Evolutionary conservation across 2,888 invertebrate genomes (phyloP), one percentile per base, ranked within the genome.

Genomic region (Eupithecia exiguata): DNA sequence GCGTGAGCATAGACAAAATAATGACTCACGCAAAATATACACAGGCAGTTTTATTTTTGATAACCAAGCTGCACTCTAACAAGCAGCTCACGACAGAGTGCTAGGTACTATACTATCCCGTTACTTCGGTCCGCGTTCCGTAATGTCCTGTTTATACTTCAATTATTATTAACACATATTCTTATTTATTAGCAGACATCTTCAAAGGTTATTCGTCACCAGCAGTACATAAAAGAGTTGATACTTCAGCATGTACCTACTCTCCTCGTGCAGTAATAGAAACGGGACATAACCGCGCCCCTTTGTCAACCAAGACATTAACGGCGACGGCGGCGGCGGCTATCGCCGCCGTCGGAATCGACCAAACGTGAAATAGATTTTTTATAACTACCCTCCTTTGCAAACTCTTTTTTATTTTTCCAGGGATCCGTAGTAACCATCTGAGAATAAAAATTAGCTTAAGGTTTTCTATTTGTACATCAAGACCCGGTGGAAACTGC

Each of bases 331-430:
- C 69, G 69, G 53, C 21, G 53, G 53, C 49, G 49, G 49, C 65
- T 72, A 75, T 74, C 73, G 72, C 63, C 73, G 72, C 63, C 25
- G 25, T 67, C 62, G 58, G 71, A 74, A 58, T 68, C 77, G 74
- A 67, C 77, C 78, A 70, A 74, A 78, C 77, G 80, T 78, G 78
- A 80, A 80, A 78, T 80, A 77, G 77, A 80, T 78, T 77, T 76
- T 75, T 77, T 77, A 75, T 73, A 80, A 80, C 77, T 76, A 78
- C 77, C 74, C 75, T 49, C 70, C 68, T 72, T 75, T 74, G 66
- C n/a, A 70, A 63, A 72, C 76, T 74, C 69, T 72, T 75, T 76
- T 68, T 61, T 38, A 65, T 36, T 58, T 69, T 69, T 58, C 18
- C 25, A 58, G 69, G 36, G 69, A 58, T 68, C 68, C 68, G 68